phyloP scores from a whole-genome alignment of 2,797 vertebrate genomes.

The Cetoscarus ocellatus region DNA sequence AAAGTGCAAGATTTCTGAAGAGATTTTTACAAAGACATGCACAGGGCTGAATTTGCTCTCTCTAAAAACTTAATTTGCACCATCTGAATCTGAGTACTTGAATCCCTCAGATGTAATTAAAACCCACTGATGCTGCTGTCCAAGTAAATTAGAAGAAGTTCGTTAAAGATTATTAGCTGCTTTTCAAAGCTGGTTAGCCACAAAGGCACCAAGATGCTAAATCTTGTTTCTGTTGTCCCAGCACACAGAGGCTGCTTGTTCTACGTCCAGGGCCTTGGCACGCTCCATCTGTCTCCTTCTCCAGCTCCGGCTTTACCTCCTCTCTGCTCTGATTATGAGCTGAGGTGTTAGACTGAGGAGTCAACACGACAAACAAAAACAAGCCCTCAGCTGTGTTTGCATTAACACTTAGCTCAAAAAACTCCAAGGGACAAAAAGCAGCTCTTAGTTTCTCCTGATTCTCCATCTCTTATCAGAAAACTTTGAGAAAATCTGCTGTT shows the following conservation, averaged over 20 bases:
- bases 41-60: background rate
- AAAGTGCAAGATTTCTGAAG: background rate
- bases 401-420: slow-evolving; percentile 29
- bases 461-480: background rate
- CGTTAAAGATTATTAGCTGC: slow-evolving; percentile 44
- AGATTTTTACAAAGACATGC: background rate
- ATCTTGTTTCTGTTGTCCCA: slow-evolving; percentile 51
- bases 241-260: slow-evolving; percentile 66
- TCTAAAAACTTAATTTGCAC: background rate
- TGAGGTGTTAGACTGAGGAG: slow-evolving; percentile 64
- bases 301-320: slow-evolving; percentile 25
- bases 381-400: slow-evolving; percentile 71
- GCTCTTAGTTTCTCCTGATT: slow-evolving; percentile 5
- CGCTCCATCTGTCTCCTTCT: slow-evolving; percentile 9
- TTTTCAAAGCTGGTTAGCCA: slow-evolving; percentile 32
- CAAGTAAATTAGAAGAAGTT: slow-evolving; percentile 37
- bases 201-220: slow-evolving; percentile 33
- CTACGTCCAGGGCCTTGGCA: slow-evolving; percentile 42
- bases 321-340: slow-evolving; percentile 53
- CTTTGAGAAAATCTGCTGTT: slow-evolving; percentile 49
- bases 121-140: background rate
- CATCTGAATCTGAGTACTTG: background rate
- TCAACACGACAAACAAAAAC: slow-evolving; percentile 65
- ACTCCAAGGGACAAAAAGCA: slow-evolving; percentile 32
- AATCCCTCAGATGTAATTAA: background rate